phyloP scores from a whole-genome alignment of 2,888 invertebrate species.

The Athalia cordata region DNA sequence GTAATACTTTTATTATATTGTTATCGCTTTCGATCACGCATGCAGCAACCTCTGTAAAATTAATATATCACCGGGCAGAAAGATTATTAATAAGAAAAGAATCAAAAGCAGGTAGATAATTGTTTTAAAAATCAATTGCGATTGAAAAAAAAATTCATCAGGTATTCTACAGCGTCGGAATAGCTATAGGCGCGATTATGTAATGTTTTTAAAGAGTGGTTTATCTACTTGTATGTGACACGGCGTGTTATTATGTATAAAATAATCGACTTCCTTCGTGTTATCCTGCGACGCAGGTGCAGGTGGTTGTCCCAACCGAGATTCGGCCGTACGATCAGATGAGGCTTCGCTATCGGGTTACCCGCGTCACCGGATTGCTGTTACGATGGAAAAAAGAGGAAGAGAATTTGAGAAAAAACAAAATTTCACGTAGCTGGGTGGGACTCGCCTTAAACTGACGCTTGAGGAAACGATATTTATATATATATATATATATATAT shows the following conservation, averaged over 20 bases:
- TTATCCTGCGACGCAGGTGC: constrained; percentile 22
- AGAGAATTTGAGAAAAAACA: background rate
- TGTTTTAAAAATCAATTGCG: too few species aligned
- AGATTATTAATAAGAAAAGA: too few species aligned
- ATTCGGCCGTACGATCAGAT: background rate
- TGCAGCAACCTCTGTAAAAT: too few species aligned
- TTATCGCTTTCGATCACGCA: too few species aligned
- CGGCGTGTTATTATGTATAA: constrained; percentile 1
- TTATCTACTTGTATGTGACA: background rate
- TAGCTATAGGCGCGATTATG: too few species aligned
- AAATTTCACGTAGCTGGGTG: constrained; percentile 31
- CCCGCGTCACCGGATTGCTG: background rate
- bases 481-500: too few species aligned
- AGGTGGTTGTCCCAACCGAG: constrained; percentile 6
- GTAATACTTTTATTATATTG: too few species aligned
- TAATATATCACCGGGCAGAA: too few species aligned
- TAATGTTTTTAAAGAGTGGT: too few species aligned
- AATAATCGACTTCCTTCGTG: constrained; percentile 1
- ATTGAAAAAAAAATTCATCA: background rate
- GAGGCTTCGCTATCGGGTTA: constrained; percentile 40
- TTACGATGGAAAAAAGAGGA: background rate
- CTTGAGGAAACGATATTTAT: background rate
- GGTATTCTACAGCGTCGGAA: too few species aligned
- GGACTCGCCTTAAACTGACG: constrained; percentile 8
- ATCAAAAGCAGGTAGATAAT: too few species aligned